These are phyloP conservation scores for Bicyclus anynana DNA, from an alignment of 1,140 invertebrate genomes.

Conservation along the genomic window DNA sequence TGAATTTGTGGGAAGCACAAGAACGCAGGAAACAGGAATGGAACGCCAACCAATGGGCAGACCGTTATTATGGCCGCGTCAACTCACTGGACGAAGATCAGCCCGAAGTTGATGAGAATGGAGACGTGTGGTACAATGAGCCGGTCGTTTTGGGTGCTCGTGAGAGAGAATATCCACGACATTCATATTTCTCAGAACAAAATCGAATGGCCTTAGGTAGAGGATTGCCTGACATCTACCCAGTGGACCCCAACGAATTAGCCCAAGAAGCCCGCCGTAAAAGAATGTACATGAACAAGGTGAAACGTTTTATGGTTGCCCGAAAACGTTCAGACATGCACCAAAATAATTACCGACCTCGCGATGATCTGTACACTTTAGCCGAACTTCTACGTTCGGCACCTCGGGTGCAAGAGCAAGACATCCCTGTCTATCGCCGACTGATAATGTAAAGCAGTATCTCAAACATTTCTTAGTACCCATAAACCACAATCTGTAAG, in stretches of 20 bases:
- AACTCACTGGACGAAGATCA: conserved; percentile 61
- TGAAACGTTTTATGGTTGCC: conserved; percentile 75
- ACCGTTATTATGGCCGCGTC: conserved; percentile 57
- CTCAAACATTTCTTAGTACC: conserved; percentile 31
- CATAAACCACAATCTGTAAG: conserved; percentile 32
- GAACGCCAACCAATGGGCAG: conserved; percentile 66
- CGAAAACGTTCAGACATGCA: conserved; percentile 65
- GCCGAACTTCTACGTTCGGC: conserved; percentile 70
- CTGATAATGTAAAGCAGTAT: conserved; percentile 67
- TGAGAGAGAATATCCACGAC: conserved; percentile 60
- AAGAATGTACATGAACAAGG: conserved; percentile 68
- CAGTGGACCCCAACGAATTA: conserved; percentile 59
- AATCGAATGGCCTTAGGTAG: conserved; percentile 58
- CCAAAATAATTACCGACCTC: conserved; percentile 37
- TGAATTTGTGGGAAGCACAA: conserved; percentile 74
- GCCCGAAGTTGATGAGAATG: conserved; percentile 62
- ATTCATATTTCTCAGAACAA: conserved; percentile 68
- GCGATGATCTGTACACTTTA: conserved; percentile 72
- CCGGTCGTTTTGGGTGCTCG: conserved; percentile 57
- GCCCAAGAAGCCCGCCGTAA: conserved; percentile 70
- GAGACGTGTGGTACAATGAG: conserved; percentile 72
- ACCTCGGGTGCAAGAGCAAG: conserved; percentile 65
- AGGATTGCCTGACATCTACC: conserved; percentile 60
- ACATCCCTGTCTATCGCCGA: conserved; percentile 69
- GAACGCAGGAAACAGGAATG: conserved; percentile 70